Conservation (phyloP, 2,888 invertebrate genomes). For the Phasia obesa region DNA sequence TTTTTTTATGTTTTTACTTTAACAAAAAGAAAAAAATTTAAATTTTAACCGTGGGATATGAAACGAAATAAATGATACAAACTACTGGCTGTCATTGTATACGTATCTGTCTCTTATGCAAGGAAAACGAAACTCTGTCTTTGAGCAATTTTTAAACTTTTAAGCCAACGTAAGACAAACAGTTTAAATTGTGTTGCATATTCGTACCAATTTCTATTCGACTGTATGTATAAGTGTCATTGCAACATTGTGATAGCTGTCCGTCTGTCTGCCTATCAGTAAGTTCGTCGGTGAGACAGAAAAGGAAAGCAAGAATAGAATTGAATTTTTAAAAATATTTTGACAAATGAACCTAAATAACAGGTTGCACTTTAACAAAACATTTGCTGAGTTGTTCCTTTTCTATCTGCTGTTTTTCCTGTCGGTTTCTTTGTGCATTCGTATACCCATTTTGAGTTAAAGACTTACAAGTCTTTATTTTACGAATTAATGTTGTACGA, state of each 20-base stretch:
- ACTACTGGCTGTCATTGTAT: constrained; percentile 54
- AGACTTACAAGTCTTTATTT: constrained; percentile 44
- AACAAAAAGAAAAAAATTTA: constrained; percentile 31
- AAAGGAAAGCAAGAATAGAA: constrained; percentile 2
- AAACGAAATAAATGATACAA: constrained; percentile 57
- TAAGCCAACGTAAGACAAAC: constrained; percentile 51
- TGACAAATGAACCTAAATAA: constrained; percentile 83
- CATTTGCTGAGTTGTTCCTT: constrained; percentile 40
- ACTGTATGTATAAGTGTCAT: constrained; percentile 17
- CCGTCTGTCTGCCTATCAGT: not conserved
- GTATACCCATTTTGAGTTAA: constrained; percentile 39
- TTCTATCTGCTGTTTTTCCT: constrained; percentile 29
- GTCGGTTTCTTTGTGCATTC: constrained; percentile 52
- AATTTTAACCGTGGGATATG: constrained; percentile 74
- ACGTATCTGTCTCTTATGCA: not conserved
- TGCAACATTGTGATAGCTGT: constrained; percentile 27
- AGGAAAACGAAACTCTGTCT: constrained; percentile 19
- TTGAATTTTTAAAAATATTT: constrained; percentile 75
- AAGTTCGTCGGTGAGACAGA: not conserved
- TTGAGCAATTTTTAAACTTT: constrained; percentile 41
- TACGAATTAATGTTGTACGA: constrained; percentile 25
- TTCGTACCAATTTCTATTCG: not conserved
- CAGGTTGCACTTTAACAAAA: constrained; percentile 81
- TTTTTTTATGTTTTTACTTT: not conserved
- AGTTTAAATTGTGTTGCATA: constrained; percentile 18